Evolutionary conservation across 2,113 vertebrate genomes (phyloP).

Genomic region (Rutilus rutilus): DNA sequence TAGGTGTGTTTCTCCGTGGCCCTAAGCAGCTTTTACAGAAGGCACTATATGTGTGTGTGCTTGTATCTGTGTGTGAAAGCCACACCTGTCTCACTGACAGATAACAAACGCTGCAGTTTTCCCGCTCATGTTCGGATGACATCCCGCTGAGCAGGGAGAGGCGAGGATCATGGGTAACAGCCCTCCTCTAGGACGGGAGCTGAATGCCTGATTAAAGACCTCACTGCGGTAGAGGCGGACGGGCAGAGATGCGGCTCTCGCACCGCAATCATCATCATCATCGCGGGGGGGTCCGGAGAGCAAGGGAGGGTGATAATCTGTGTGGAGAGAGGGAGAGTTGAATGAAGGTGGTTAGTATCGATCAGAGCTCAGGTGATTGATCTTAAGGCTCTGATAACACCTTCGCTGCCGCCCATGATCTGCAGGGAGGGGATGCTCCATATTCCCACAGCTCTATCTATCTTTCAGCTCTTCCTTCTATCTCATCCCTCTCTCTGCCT

Average conservation of each 20-base stretch:
- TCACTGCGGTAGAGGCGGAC: conserved; percentile 16
- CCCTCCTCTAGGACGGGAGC: conserved; percentile 22
- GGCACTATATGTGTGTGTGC: conserved; percentile 40
- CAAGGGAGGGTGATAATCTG: conserved; percentile 63
- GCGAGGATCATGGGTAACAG: conserved; percentile 46
- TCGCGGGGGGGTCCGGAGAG: conserved; percentile 52
- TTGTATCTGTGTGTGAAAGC: conserved; percentile 47
- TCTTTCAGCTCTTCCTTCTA: neutral
- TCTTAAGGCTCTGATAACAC: conserved; percentile 43
- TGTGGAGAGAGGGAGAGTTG: conserved; percentile 70
- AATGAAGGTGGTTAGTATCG: conserved; percentile 68
- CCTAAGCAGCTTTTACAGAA: conserved; percentile 57
- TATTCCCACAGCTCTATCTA: conserved; percentile 28
- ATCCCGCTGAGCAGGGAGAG: conserved; percentile 53
- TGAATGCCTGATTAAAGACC: conserved; percentile 31
- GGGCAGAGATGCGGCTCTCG: conserved; percentile 15
- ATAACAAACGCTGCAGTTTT: conserved; percentile 77
- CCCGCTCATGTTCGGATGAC: conserved; percentile 69
- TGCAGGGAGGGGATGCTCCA: conserved; percentile 10
- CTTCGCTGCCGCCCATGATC: conserved; percentile 7
- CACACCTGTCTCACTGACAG: conserved; percentile 76
- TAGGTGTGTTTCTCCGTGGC: conserved; percentile 70
- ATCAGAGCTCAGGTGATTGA: conserved; percentile 60
- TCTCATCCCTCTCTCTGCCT: conserved; percentile 15
- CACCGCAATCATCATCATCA: conserved; percentile 54